These are phyloP conservation scores for Drosophila setifemur DNA, from an alignment of 1,140 invertebrate species.

Conservation along the genomic window DNA sequence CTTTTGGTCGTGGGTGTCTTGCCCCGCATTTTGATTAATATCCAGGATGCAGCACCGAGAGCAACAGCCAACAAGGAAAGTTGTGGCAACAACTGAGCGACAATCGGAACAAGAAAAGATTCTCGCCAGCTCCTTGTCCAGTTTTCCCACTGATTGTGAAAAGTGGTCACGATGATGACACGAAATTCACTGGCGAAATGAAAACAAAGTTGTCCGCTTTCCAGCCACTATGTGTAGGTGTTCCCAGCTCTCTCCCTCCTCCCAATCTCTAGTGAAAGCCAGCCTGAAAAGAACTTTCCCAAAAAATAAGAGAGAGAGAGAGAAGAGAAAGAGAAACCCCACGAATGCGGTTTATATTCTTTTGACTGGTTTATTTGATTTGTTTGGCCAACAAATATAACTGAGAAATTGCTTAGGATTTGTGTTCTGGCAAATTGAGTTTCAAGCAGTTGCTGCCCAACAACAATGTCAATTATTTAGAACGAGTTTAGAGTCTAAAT, in stretches of 20 bases:
- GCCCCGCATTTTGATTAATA: slow-evolving; percentile 73
- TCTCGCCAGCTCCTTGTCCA: slow-evolving; percentile 31
- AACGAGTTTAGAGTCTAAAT: slow-evolving; percentile 2
- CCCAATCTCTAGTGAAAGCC: slow-evolving; percentile 31
- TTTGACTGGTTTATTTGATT: slow-evolving; percentile 74
- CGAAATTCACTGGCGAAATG: slow-evolving; percentile 77
- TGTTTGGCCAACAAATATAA: slow-evolving; percentile 22
- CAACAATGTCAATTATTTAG: slow-evolving; percentile 3
- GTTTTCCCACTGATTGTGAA: slow-evolving; percentile 67
- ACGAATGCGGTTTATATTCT: slow-evolving; percentile 69
- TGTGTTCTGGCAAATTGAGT: slow-evolving; percentile 65
- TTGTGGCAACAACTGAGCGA: slow-evolving; percentile 46
- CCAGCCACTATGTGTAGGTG: slow-evolving; percentile 25
- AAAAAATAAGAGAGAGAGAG: background rate
- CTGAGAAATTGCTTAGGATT: slow-evolving; percentile 56
- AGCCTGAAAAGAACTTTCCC: slow-evolving; percentile 58
- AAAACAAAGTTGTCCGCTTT: slow-evolving; percentile 65
- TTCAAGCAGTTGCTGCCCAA: slow-evolving; percentile 7
- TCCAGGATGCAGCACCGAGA: slow-evolving; percentile 24
- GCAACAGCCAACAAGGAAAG: slow-evolving; percentile 25
- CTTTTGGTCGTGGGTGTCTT: slow-evolving; percentile 29
- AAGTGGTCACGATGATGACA: slow-evolving; percentile 75
- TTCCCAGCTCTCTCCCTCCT: slow-evolving; percentile 5
- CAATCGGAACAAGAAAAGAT: slow-evolving; percentile 59
- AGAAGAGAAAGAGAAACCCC: slow-evolving; percentile 12